phyloP scores from a whole-genome alignment of 2,888 invertebrate genomes.

The Nephrotoma guestfalica region DNA sequence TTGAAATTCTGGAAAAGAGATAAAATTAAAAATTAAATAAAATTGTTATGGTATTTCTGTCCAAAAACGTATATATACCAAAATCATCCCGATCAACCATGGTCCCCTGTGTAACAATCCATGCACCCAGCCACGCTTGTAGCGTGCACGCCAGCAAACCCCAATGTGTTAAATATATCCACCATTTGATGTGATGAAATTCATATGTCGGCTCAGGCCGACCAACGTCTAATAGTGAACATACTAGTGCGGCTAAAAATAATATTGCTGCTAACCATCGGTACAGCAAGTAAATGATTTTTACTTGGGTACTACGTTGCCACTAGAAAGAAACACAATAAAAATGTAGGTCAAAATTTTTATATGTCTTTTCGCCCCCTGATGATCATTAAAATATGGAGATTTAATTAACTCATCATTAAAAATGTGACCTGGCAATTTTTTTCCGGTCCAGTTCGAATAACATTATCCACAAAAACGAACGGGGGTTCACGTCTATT shows the following conservation, averaged over 20 bases:
- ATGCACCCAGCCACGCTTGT: constrained; percentile 32
- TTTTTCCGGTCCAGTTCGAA: background rate
- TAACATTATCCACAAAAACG: background rate
- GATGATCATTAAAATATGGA: background rate
- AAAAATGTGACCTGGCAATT: background rate
- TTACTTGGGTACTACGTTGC: constrained; percentile 33
- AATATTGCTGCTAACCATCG: constrained; percentile 34
- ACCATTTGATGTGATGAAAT: constrained; percentile 34
- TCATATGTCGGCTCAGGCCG: constrained; percentile 29
- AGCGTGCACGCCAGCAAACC: constrained; percentile 29
- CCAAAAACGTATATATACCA: constrained; percentile 6
- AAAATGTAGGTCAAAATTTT: background rate
- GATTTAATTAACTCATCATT: background rate
- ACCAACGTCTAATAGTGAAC: constrained; percentile 31
- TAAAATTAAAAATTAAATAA: background rate
- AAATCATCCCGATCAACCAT: constrained; percentile 35
- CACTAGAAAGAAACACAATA: constrained; percentile 19
- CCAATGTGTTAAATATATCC: constrained; percentile 34
- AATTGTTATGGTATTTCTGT: background rate
- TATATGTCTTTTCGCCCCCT: background rate
- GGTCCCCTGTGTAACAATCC: constrained; percentile 34
- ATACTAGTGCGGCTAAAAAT: constrained; percentile 31
- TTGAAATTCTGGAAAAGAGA: constrained; percentile 21
- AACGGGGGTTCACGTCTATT: background rate
- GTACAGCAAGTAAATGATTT: constrained; percentile 32